Evolutionary conservation across 2,888 invertebrate species (phyloP).

Genomic region (Ceramica pisi): DNA sequence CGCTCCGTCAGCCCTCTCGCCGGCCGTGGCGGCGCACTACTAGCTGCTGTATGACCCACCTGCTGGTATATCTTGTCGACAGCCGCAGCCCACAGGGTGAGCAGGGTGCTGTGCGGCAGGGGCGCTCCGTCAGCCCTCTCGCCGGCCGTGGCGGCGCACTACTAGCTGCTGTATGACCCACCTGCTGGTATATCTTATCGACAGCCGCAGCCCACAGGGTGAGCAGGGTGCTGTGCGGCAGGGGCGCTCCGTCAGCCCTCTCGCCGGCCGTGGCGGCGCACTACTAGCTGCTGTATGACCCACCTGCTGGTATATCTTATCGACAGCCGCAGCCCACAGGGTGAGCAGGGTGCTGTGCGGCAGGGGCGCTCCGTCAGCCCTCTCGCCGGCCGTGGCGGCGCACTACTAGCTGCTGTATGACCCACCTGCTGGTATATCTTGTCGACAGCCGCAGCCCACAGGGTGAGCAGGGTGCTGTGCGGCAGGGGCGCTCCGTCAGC

Average conservation of each 20-base stretch:
- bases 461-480: conserved; percentile 76
- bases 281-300: too few relatives aligned
- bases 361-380: conserved; percentile 84
- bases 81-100: conserved; percentile 88
- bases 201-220: conserved; percentile 90
- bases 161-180: conserved; percentile 35
- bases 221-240: conserved; percentile 75
- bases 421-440: conserved; percentile 89
- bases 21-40: conserved; percentile 81
- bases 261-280: conserved; percentile 85
- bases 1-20: conserved; percentile 84
- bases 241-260: conserved; percentile 83
- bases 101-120: conserved; percentile 75
- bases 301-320: conserved; percentile 91
- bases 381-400: conserved; percentile 84
- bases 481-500: conserved; percentile 83
- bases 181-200: conserved; percentile 91
- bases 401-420: conserved; percentile 49
- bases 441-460: conserved; percentile 91
- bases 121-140: conserved; percentile 85
- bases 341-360: conserved; percentile 77
- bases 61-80: conserved; percentile 92
- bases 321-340: conserved; percentile 91
- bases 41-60: conserved; percentile 61
- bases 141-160: conserved; percentile 82